Evolutionary conservation across 2,113 vertebrate species (phyloP).

Genomic region (Prolemur simus): DNA sequence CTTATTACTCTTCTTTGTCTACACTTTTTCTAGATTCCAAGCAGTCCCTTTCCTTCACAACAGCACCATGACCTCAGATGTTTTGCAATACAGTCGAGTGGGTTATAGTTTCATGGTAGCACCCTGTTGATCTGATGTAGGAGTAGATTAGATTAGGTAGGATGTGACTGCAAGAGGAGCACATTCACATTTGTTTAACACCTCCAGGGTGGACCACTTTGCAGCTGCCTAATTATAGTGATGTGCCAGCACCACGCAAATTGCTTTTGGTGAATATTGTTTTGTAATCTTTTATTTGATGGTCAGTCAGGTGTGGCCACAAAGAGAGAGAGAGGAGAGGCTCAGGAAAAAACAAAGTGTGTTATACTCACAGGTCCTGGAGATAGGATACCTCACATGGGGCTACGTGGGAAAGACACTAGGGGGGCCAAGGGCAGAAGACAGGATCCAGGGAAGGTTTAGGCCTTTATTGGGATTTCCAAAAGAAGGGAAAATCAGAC

Average conservation of each 20-base stretch:
- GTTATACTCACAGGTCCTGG: background rate
- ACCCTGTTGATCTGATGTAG: background rate
- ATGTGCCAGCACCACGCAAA: background rate
- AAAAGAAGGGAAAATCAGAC: background rate
- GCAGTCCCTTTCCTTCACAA: background rate
- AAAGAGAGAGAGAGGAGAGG: background rate
- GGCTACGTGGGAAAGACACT: background rate
- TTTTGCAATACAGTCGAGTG: constrained; percentile 12
- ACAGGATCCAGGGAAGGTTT: background rate
- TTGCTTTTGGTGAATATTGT: background rate
- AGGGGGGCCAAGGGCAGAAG: background rate
- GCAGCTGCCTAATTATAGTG: background rate
- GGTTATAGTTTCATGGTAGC: constrained; percentile 58
- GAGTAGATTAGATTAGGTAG: background rate
- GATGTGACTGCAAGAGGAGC: background rate
- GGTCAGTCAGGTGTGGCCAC: background rate
- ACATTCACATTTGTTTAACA: background rate
- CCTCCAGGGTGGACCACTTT: background rate
- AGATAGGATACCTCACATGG: background rate
- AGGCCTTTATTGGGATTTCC: background rate
- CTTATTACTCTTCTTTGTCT: background rate
- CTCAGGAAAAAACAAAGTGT: background rate
- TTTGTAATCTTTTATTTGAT: background rate
- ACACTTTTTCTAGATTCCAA: background rate
- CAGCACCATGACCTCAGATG: background rate